These are phyloP conservation scores for Catocala fraxini DNA, from an alignment of 2,888 invertebrate genomes.

Conservation along the genomic window DNA sequence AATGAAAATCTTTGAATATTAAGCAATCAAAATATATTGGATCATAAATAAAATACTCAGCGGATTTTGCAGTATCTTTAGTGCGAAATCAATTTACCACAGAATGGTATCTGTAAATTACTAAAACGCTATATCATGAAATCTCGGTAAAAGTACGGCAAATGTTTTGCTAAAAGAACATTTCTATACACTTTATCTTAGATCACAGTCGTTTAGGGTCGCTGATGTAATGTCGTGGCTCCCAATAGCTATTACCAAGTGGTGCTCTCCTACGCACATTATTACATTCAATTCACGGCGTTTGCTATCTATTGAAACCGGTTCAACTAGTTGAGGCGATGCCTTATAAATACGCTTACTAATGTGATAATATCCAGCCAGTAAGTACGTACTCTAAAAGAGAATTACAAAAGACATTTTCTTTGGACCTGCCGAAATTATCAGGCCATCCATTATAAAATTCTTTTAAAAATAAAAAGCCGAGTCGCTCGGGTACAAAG, in stretches of 20 bases:
- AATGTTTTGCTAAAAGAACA: background rate
- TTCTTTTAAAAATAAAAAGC: conserved; percentile 12
- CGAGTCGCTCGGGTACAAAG: conserved; percentile 16
- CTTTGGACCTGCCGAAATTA: no score
- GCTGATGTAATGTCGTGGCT: conserved; percentile 50
- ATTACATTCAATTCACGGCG: conserved; percentile 68
- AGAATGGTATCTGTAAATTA: no score
- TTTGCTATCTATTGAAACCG: conserved; percentile 53
- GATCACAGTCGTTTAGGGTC: conserved; percentile 16
- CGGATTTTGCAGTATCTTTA: no score
- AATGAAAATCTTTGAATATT: conserved; percentile 33
- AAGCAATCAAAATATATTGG: conserved; percentile 22
- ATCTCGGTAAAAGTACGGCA: no score
- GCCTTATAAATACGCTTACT: conserved; percentile 45
- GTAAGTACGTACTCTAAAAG: background rate
- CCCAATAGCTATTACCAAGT: conserved; percentile 47
- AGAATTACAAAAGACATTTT: background rate
- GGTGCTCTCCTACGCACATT: conserved; percentile 66
- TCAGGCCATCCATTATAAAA: background rate
- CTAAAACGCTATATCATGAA: no score
- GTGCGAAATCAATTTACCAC: no score
- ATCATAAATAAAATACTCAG: no score
- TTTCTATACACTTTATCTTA: conserved; percentile 15
- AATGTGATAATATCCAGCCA: conserved; percentile 39
- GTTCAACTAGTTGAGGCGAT: conserved; percentile 44